Evolutionary conservation across 1,140 invertebrate genomes (phyloP), one percentile per base, ranked within the genome.

Genomic region (Anagrus nilaparvatae): DNA sequence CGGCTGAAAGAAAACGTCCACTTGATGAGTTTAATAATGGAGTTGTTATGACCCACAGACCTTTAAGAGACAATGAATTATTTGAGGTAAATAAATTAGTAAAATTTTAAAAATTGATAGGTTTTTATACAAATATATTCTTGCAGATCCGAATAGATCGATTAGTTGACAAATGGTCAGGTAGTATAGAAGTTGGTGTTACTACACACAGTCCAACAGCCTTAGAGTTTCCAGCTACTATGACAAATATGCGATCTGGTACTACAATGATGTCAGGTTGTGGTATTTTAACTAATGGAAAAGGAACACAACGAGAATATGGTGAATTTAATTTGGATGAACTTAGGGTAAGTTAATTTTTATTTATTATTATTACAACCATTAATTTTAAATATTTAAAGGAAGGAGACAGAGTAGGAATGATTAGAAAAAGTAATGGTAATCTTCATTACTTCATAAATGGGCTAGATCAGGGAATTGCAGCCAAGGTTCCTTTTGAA

Each of bases 261-360:
- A 95, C 91, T 3, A 91, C 91, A 4, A 95, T 97, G 87, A 95
- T 97, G 90, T 94, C 89, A 25, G 91, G 92, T 1, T 91, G 87
- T 70, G 91, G 91, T 27, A 94, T 97, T 51, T 67, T 95, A 4
- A 86, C 89, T 6, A 95, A 95, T 66, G 91, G 91, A 3, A 91
- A 94, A 67, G 90, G 89, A 4, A 92, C 86, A 2, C 78, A 87
- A 43, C 73, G 87, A 21, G 89, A 95, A 61, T 96, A 97, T 65
- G 91, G 90, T 0, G 81, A 92, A 66, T 93, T 89, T 53, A 96
- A 96, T 69, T 71, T 97, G 39, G 92, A 97, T 68, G 89, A 96
- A 67, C 68, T 96, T 1, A 77, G 82, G 53, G 84, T 84, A 69
- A 62, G 67, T 58, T 45, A 37, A 40, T 37, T 44, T 37, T 21